Evolutionary conservation across 1,140 invertebrate species (phyloP), one percentile per base, ranked within the genome.

Genomic region (Hirudo medicinalis): DNA sequence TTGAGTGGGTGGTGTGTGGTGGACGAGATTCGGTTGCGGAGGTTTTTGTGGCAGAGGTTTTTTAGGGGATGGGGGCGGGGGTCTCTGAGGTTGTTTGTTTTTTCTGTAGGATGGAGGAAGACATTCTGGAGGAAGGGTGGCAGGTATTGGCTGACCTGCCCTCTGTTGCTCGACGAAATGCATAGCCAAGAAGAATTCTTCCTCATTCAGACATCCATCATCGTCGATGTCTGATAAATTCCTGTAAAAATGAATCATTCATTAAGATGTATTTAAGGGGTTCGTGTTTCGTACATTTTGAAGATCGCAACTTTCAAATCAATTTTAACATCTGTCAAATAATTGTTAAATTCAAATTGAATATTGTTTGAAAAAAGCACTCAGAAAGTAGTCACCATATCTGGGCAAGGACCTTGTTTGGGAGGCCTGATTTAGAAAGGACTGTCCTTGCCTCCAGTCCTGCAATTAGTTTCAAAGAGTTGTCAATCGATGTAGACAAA

Each of bases 181-280:
- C 90, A 97, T 91, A 0, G 94, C 93, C 72, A 98, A 83, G 49
- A 96, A 91, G 81, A 97, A 98, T 83, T 98, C 95, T 78, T 97
- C 94, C 78, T 90, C 92, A 22, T 91, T 90, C 8, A 97, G 83
- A 73, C 90, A 87, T 0, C 94, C 94, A 85, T 97, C 94, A 9
- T 87, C 86, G 81, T 97, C 93, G 79, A 95, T 87, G 82, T 97
- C 94, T 0, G 92, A 87, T n/a, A 97, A 80, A 29, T 87, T 88
- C 89, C 89, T 90, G 76, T 70, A 15, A 5, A n/a, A 68, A 69
- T 15, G 17, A 36, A 3, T 36, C 32, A 36, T 36, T 36, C 32
- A 36, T 36, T 36, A 3, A 3, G 6, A 3, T 36, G 32, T 36
- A 36, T 36, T 36, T 36, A 36, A 36, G 32, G 32, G 6, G 6